A percentile compares a stretch with the other conserved stretches of the same genome.
These are phyloP conservation scores for Hiodon tergisus DNA, from an alignment of 2,113 vertebrate species.

Conservation along the genomic window DNA sequence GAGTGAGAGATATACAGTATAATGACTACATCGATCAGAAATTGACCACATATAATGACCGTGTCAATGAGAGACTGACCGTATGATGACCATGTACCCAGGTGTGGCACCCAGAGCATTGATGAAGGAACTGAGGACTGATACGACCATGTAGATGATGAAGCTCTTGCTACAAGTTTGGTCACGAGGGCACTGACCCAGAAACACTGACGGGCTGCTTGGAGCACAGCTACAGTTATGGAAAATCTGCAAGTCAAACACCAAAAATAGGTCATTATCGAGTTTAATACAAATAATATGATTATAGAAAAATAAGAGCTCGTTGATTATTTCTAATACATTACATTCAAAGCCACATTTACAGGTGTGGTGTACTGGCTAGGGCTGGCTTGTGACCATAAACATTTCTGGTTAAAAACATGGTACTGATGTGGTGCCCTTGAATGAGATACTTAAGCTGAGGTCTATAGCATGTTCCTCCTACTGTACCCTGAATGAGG, in stretches of 20 bases:
- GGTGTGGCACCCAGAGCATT: conserved; percentile 62
- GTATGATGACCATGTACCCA: conserved; percentile 65
- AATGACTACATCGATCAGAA: neutral
- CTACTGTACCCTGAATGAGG: no score
- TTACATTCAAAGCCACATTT: no score
- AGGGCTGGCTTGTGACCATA: no score
- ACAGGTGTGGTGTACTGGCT: no score
- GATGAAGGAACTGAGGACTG: conserved; percentile 61
- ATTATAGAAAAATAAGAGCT: no score
- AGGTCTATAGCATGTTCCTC: no score
- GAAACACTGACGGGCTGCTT: conserved; percentile 60
- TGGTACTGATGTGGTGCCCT: no score
- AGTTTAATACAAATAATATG: no score
- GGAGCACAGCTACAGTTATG: conserved; percentile 81
- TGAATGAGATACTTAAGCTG: no score
- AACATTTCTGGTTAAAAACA: no score
- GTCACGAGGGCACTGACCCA: conserved; percentile 73
- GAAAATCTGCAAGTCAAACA: conserved; percentile 65
- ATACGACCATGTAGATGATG: conserved; percentile 63
- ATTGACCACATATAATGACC: neutral
- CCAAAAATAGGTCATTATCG: neutral
- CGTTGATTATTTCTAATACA: no score
- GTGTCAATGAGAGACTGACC: conserved; percentile 49
- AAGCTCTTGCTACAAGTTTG: conserved; percentile 68
- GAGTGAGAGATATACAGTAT: no score